These are phyloP conservation scores for Catharus ustulatus DNA, from an alignment of 2,797 vertebrate genomes.

Conservation along the genomic window DNA sequence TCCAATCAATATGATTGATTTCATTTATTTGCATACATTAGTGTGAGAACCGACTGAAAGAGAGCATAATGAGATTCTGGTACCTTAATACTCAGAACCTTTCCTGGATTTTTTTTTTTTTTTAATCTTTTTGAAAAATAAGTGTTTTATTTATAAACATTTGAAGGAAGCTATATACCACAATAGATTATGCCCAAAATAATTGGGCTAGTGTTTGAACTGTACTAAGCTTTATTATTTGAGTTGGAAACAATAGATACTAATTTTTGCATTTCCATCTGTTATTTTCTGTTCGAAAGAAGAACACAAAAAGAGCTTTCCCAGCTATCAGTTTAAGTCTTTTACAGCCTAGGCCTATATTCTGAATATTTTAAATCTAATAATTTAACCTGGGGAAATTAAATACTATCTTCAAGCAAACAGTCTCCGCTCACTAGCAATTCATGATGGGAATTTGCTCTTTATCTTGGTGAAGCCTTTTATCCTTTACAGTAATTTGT, in stretches of 20 bases:
- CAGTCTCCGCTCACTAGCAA: background rate
- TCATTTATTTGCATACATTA: background rate
- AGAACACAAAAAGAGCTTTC: background rate
- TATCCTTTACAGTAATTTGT: background rate
- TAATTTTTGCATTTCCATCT: background rate
- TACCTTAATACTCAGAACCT: background rate
- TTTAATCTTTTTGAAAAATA: rapidly evolving
- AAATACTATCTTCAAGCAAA: background rate
- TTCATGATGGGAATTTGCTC: background rate
- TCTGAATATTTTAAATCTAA: background rate
- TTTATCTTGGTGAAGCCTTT: background rate
- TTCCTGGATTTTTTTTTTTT: background rate
- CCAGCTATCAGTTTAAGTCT: background rate
- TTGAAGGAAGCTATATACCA: background rate
- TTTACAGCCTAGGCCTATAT: background rate
- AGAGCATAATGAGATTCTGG: background rate
- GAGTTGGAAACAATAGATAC: background rate
- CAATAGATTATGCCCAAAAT: background rate
- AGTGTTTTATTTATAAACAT: background rate
- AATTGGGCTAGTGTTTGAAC: background rate
- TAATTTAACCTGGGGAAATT: background rate
- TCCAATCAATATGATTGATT: background rate
- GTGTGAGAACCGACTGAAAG: background rate
- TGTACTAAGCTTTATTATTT: background rate
- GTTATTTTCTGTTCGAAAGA: background rate